These are phyloP conservation scores for Amblyraja radiata DNA, from an alignment of 2,797 vertebrate genomes.

Conservation along the genomic window DNA sequence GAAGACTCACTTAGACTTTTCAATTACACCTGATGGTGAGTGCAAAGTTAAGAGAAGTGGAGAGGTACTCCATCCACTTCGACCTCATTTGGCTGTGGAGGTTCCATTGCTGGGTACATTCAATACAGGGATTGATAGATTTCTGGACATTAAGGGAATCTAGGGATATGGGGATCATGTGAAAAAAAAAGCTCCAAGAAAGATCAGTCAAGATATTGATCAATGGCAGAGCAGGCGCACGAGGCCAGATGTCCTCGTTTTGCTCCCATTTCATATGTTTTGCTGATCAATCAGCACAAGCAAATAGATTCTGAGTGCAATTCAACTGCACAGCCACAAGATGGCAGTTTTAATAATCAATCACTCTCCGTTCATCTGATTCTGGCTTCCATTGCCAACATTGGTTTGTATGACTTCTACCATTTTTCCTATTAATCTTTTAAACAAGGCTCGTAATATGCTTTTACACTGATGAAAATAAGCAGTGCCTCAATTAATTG, in stretches of 20 bases:
- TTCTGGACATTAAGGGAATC: too few relatives aligned
- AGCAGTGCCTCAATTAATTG: neutral
- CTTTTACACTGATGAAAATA: conserved; percentile 9
- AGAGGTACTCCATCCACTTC: neutral
- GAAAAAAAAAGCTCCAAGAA: too few relatives aligned
- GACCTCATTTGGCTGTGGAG: too few relatives aligned
- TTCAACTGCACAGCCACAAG: neutral
- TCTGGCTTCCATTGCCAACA: neutral
- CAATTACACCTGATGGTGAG: neutral
- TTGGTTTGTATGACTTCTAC: neutral
- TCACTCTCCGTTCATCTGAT: neutral
- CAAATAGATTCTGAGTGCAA: neutral
- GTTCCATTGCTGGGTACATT: too few relatives aligned
- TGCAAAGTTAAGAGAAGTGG: neutral
- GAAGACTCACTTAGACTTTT: neutral
- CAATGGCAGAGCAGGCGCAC: too few relatives aligned
- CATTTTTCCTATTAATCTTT: too few relatives aligned
- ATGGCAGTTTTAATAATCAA: neutral
- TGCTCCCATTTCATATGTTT: neutral
- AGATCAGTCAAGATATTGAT: too few relatives aligned
- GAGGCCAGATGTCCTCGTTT: too few relatives aligned
- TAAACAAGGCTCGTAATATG: neutral
- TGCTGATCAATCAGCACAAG: neutral
- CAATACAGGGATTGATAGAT: too few relatives aligned
- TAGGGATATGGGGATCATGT: too few relatives aligned